Conservation (phyloP, 1,140 invertebrate species). For the Drosophila kanapiae region DNA sequence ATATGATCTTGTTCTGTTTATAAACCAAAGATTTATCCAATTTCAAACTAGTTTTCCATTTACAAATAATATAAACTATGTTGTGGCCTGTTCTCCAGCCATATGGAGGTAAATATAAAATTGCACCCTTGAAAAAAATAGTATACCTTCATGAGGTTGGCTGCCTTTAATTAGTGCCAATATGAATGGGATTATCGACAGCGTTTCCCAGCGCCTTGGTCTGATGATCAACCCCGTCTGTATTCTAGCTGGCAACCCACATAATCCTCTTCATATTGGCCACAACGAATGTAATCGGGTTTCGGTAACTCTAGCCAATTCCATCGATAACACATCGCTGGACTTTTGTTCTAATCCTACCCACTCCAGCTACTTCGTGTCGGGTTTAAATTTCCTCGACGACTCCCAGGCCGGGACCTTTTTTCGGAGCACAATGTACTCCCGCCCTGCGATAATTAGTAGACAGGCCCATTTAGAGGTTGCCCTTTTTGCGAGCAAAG, state of each 20-base stretch:
- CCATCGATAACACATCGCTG: slow-evolving; percentile 50
- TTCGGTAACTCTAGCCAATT: slow-evolving; percentile 48
- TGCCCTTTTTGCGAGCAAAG: slow-evolving; percentile 37
- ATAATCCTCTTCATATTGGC: slow-evolving; percentile 46
- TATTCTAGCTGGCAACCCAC: slow-evolving; percentile 23
- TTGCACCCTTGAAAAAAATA: slow-evolving; percentile 13
- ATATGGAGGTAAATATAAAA: slow-evolving; percentile 20
- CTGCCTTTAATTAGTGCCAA: slow-evolving; percentile 41
- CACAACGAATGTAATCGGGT: slow-evolving; percentile 50
- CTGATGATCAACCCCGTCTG: slow-evolving; percentile 15
- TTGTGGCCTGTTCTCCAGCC: slow-evolving; percentile 1
- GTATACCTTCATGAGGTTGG: neutral
- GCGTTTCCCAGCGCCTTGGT: slow-evolving; percentile 2
- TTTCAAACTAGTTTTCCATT: neutral
- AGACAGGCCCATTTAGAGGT: slow-evolving; percentile 68
- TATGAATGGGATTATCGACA: slow-evolving; percentile 46
- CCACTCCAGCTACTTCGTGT: neutral
- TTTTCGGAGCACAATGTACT: slow-evolving; percentile 42
- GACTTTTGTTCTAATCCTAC: slow-evolving; percentile 26
- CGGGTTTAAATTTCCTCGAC: slow-evolving; percentile 41
- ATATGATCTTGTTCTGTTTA: neutral
- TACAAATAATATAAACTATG: no score
- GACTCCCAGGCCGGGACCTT: slow-evolving; percentile 15
- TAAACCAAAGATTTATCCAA: neutral
- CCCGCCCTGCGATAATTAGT: slow-evolving; percentile 74